phyloP scores from a whole-genome alignment of 2,113 vertebrate species.

The Hippocampus comes region DNA sequence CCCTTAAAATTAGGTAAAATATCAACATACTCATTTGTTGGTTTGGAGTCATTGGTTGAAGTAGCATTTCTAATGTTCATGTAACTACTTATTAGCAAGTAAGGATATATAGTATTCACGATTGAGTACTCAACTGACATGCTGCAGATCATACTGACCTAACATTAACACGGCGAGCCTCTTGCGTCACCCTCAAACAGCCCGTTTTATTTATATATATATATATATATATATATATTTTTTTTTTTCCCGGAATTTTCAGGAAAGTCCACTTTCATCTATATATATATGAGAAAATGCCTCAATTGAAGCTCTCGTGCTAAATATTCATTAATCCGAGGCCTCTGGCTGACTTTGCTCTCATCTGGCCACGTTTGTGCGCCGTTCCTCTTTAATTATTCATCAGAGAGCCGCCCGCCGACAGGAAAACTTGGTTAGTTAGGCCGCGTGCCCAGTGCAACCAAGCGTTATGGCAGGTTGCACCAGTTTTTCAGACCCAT shows the following conservation, averaged over 20 bases:
- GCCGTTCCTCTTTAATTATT: conserved; percentile 38
- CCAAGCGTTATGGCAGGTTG: conserved; percentile 5
- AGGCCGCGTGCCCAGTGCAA: conserved; percentile 13
- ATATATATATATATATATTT: neutral
- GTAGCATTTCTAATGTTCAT: neutral
- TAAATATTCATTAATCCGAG: conserved; percentile 2
- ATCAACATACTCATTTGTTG: too few relatives aligned
- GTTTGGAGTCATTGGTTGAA: neutral
- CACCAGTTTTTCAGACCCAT: conserved; percentile 13
- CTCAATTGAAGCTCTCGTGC: conserved; percentile 12
- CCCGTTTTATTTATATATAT: too few relatives aligned
- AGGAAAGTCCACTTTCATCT: too few relatives aligned
- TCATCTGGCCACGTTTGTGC: conserved; percentile 10
- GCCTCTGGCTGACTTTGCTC: conserved; percentile 21
- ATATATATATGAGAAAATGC: neutral
- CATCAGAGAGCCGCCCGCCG: conserved; percentile 23
- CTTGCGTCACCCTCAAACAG: neutral
- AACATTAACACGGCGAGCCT: neutral
- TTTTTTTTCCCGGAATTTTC: too few relatives aligned
- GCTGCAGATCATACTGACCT: neutral
- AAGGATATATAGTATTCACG: neutral
- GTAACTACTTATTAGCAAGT: neutral
- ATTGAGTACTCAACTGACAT: too few relatives aligned
- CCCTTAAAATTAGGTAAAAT: neutral
- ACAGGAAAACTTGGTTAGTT: conserved; percentile 20